These are phyloP conservation scores for Manis pentadactyla DNA, from an alignment of 2,797 vertebrate species.

Conservation along the genomic window DNA sequence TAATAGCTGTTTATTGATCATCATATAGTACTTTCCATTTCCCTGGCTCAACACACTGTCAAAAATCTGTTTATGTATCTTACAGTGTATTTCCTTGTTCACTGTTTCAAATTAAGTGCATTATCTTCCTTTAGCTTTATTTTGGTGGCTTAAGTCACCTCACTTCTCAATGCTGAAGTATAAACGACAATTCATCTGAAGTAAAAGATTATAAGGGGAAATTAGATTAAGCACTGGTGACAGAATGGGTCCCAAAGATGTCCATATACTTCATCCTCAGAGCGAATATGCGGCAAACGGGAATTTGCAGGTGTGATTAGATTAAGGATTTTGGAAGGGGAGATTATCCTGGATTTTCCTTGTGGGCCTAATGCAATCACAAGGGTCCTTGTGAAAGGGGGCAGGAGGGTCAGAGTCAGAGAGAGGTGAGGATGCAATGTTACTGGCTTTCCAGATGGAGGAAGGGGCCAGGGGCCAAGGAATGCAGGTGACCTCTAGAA, in stretches of 20 bases:
- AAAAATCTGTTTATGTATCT: background rate
- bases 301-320: background rate
- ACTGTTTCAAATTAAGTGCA: background rate
- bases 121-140: constrained; percentile 39
- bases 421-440: background rate
- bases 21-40: constrained; percentile 46
- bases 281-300: background rate
- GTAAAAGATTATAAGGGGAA: background rate
- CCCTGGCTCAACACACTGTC: constrained; percentile 20
- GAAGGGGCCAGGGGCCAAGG: background rate
- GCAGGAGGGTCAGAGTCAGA: background rate
- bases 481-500: background rate
- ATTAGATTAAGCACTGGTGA: background rate
- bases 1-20: constrained; percentile 68
- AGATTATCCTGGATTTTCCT: background rate
- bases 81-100: background rate
- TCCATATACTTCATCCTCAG: background rate
- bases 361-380: background rate
- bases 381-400: background rate
- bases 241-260: background rate
- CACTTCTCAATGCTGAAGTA: background rate
- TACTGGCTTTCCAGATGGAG: background rate
- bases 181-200: background rate
- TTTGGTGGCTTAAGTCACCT: background rate
- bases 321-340: background rate